Evolutionary conservation across 2,797 vertebrate genomes (phyloP).

Genomic region (Sebastolobus alascanus): DNA sequence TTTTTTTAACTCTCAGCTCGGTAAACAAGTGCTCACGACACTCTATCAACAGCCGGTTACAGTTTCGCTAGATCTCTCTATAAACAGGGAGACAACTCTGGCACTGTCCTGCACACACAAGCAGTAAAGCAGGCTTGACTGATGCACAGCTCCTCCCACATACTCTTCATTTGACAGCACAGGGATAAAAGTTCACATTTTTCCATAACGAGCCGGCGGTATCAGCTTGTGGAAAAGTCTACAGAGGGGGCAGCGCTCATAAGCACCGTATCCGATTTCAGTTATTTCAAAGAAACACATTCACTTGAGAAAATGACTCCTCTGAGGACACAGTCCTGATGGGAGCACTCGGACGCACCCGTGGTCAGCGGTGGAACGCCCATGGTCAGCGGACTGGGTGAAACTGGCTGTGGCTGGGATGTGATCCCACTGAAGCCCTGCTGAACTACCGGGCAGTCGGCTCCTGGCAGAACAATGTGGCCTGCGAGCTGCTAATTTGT

Average conservation of each 20-base stretch:
- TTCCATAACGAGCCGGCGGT: slow-evolving; percentile 68
- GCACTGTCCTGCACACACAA: slow-evolving; percentile 15
- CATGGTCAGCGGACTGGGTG: neutral
- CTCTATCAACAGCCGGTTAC: slow-evolving; percentile 22
- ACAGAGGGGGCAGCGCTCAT: slow-evolving; percentile 57
- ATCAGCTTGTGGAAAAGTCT: slow-evolving; percentile 69
- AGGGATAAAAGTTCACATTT: slow-evolving; percentile 77
- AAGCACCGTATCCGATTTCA: slow-evolving; percentile 66
- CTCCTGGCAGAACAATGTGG: slow-evolving; percentile 26
- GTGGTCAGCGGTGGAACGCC: neutral
- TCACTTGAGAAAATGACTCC: slow-evolving; percentile 27
- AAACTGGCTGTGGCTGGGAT: slow-evolving; percentile 1
- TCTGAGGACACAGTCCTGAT: slow-evolving; percentile 7
- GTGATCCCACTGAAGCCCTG: slow-evolving; percentile 10
- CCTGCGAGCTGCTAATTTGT: slow-evolving; percentile 52
- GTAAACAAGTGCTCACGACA: slow-evolving; percentile 43
- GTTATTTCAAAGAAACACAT: slow-evolving; percentile 21
- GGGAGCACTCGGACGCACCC: neutral
- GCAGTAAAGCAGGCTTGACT: slow-evolving; percentile 31
- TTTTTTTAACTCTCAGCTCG: neutral
- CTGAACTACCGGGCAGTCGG: neutral
- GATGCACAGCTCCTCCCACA: slow-evolving; percentile 58
- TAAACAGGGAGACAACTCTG: slow-evolving; percentile 55
- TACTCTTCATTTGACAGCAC: slow-evolving; percentile 66
- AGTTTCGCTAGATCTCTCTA: slow-evolving; percentile 11